A percentile compares a stretch with the other conserved stretches of the same genome.
Conservation (phyloP, 2,888 invertebrate species). For the Conus canariensis region DNA sequence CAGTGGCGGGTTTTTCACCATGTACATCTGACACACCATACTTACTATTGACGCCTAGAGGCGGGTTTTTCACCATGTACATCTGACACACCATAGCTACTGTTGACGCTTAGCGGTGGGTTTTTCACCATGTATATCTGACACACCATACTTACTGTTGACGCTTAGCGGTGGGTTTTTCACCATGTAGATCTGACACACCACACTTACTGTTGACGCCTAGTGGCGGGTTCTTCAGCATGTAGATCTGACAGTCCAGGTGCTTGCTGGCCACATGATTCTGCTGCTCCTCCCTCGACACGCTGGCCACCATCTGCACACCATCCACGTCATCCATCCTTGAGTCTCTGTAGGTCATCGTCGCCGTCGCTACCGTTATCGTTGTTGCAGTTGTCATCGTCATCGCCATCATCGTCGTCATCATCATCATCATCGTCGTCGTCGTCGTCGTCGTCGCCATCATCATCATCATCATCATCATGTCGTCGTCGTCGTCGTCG, state of each 20-base stretch:
- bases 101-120: background rate
- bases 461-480: constrained; percentile 3
- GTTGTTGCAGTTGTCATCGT: too few species aligned
- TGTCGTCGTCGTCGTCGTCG: background rate
- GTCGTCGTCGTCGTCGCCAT: background rate
- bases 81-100: background rate
- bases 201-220: background rate
- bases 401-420: background rate
- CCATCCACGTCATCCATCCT: background rate
- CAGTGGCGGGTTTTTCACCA: too few species aligned
- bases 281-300: constrained; percentile 32
- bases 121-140: too few species aligned
- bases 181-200: constrained; percentile 8
- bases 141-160: background rate
- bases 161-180: background rate
- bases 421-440: too few species aligned
- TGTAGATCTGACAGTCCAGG: constrained; percentile 10
- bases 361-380: too few species aligned
- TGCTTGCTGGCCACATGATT: background rate
- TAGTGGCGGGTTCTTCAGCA: constrained; percentile 19
- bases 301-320: constrained; percentile 24
- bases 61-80: too few species aligned
- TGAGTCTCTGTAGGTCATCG: too few species aligned
- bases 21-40: too few species aligned
- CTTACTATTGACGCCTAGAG: too few species aligned